Percentiles rank a stretch among this genome's conserved stretches.
Evolutionary conservation across 1,140 invertebrate species (phyloP).

Genomic region (Drosophila sp.): DNA sequence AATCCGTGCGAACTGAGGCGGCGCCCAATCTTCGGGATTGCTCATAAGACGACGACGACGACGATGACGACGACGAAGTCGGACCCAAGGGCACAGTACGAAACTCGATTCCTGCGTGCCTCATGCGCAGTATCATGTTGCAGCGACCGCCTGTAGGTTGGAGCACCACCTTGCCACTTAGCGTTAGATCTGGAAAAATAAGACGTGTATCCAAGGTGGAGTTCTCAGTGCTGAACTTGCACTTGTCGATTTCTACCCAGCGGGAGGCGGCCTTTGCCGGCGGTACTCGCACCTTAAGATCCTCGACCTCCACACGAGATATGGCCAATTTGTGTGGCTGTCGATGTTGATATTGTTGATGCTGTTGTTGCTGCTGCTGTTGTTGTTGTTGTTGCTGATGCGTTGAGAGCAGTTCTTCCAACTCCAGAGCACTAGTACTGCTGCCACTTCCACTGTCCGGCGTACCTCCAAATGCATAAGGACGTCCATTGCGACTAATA

Average conservation of each 20-base stretch:
- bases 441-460: slow-evolving; percentile 9
- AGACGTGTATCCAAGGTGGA: slow-evolving; percentile 90
- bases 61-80: slow-evolving; percentile 29
- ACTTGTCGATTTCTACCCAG: slow-evolving; percentile 90
- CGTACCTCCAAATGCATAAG: slow-evolving; percentile 43
- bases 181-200: slow-evolving; percentile 91
- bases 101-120: slow-evolving; percentile 91
- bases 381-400: slow-evolving; percentile 35
- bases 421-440: slow-evolving; percentile 50
- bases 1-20: slow-evolving; percentile 91
- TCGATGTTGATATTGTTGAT: slow-evolving; percentile 42
- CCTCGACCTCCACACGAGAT: slow-evolving; percentile 80
- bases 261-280: slow-evolving; percentile 81
- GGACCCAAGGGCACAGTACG: slow-evolving; percentile 85
- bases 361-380: slow-evolving; percentile 38
- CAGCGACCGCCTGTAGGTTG: slow-evolving; percentile 87
- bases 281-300: slow-evolving; percentile 88
- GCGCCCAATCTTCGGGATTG: slow-evolving; percentile 86
- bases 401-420: slow-evolving; percentile 62
- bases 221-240: slow-evolving; percentile 89
- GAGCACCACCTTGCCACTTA: slow-evolving; percentile 90
- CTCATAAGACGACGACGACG: slow-evolving; percentile 52
- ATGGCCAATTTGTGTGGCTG: slow-evolving; percentile 76
- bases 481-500: slow-evolving; percentile 56
- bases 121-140: slow-evolving; percentile 91